Conservation (phyloP, 1,140 invertebrate species). For the Tetramorium alpestre region DNA sequence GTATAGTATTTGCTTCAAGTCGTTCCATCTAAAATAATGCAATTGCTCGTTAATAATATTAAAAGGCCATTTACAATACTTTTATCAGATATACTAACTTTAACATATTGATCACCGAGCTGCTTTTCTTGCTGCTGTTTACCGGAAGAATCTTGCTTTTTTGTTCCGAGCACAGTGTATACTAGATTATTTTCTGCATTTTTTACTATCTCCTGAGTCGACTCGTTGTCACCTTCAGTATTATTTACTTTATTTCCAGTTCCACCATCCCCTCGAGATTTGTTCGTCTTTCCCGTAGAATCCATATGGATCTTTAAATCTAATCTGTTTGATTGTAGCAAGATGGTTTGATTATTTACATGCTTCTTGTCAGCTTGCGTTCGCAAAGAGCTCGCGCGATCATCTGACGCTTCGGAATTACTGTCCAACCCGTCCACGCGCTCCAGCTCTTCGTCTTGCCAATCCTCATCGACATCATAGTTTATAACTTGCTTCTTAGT, state of each 20-base stretch:
- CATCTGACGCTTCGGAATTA: constrained; percentile 14
- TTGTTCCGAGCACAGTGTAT: constrained; percentile 83
- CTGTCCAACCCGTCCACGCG: constrained; percentile 56
- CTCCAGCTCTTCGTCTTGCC: constrained; percentile 83
- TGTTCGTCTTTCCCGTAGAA: constrained; percentile 31
- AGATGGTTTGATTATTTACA: constrained; percentile 57
- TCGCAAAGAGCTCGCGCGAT: constrained; percentile 29
- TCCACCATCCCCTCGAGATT: constrained; percentile 38
- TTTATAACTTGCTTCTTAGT: constrained; percentile 71
- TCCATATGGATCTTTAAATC: constrained; percentile 46
- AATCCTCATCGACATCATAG: constrained; percentile 82
- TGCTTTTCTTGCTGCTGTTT: constrained; percentile 68
- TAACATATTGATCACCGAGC: constrained; percentile 73
- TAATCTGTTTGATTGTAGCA: constrained; percentile 49
- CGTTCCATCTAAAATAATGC: constrained; percentile 79
- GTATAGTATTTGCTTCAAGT: constrained; percentile 78
- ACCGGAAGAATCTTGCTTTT: constrained; percentile 73
- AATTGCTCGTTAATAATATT: constrained; percentile 10
- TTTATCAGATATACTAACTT: constrained; percentile 72
- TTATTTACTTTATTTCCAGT: constrained; percentile 62
- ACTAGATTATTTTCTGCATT: constrained; percentile 83
- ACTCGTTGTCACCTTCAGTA: constrained; percentile 71
- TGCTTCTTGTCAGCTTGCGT: constrained; percentile 35
- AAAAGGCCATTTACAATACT: neutral
- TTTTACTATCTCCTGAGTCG: constrained; percentile 79